Base-by-base conservation (phyloP, 1,140 invertebrate genomes). In the Zophobas morio region DNA sequence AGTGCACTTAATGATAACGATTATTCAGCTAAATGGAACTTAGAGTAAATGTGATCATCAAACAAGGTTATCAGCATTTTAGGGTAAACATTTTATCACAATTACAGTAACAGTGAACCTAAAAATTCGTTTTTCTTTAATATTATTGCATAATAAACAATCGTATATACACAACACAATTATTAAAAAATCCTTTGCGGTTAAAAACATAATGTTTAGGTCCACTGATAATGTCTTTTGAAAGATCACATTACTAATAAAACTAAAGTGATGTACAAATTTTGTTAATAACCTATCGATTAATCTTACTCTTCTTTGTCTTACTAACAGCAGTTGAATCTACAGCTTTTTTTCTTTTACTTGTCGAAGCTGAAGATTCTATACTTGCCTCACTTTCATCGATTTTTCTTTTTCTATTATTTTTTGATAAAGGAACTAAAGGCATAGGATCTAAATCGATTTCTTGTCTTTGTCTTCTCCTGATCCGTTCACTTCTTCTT, bases 401-500 rank as follows among this genome's bases (percentile, higher is more conserved):
- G 40, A 81, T 35, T 76, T 82, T 85, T 35, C 84, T 51, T 75
- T 85, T 86, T 49, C 82, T 78, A 35, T 77, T 85, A 37, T 79
- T 71, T 60, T 80, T 57, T 8, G 81, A 80, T 32, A 84, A 70
- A 37, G 76, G 34, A 70, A 74, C 57, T 57, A 84, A 35, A 78
- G 63, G 66, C 82, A 81, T 49, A 71, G 60, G 53, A 70, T 84
- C 81, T 70, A 79, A 54, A 74, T 85, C 84, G 35, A 86, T 83
- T 80, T 84, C 84, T 57, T 82, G 74, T 63, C 84, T 75, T 79
- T 82, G 81, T 70, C 81, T 74, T 37, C 83, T 81, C n/a, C 81
- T 75, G 39, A 86, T 85, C 47, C 85, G 75, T 72, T 86, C 85
- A 75, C 85, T 86, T 74, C 84, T 83, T 60, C 85, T 77, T 2